Evolutionary conservation across 2,797 vertebrate genomes (phyloP).

Genomic region (Sphaeramia orbicularis): DNA sequence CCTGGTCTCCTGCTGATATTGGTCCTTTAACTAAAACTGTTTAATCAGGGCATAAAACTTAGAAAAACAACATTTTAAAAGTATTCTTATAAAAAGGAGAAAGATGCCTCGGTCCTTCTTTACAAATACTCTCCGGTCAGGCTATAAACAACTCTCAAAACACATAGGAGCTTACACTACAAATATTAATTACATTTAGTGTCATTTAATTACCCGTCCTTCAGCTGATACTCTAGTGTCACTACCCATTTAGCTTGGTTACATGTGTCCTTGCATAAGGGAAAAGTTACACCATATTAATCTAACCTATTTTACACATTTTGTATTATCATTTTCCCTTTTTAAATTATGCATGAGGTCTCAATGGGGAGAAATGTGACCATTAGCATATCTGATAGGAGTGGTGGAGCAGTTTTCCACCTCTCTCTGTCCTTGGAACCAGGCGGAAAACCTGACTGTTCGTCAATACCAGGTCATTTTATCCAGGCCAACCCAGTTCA

Average conservation of each 20-base stretch:
- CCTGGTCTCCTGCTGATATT: background rate
- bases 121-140: background rate
- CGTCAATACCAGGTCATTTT: conserved; percentile 87
- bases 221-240: conserved; percentile 23
- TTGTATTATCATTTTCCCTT: conserved; percentile 77
- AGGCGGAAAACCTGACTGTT: conserved; percentile 82
- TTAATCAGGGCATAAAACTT: background rate
- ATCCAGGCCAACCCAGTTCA: conserved; percentile 73
- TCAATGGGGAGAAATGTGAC: conserved; percentile 82
- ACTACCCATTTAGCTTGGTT: conserved; percentile 59
- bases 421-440: conserved; percentile 83
- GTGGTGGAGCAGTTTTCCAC: conserved; percentile 72
- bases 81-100: background rate
- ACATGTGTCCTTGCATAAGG: conserved; percentile 66
- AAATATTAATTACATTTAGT: conserved; percentile 47
- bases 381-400: conserved; percentile 88
- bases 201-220: conserved; percentile 24
- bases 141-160: conserved; percentile 23
- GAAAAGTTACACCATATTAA: conserved; percentile 78
- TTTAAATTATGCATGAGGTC: conserved; percentile 87
- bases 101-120: background rate
- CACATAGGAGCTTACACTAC: conserved; percentile 11
- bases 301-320: conserved; percentile 80
- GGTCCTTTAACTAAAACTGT: background rate
- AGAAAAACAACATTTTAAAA: background rate